Percentiles rank a stretch among this genome's conserved stretches.
Conservation (phyloP, 2,888 invertebrate genomes). For the Malthinus seriepunctatus region DNA sequence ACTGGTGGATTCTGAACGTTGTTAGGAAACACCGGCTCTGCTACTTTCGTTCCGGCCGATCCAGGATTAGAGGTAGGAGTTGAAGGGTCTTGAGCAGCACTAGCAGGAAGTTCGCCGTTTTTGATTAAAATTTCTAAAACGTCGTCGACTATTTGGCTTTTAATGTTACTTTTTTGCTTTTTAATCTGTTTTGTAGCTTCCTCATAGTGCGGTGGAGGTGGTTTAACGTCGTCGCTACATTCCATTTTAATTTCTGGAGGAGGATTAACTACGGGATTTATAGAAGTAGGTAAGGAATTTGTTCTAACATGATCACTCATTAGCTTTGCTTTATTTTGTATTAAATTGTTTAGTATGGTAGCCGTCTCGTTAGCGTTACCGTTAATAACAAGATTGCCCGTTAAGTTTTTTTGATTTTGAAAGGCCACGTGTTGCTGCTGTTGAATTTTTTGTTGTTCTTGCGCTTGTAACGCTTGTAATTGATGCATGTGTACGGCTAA, state of each 20-base stretch:
- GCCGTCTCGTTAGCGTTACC: conserved; percentile 58
- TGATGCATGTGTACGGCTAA: conserved; percentile 63
- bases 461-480: conserved; percentile 57
- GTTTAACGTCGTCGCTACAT: conserved; percentile 45
- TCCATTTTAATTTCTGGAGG: conserved; percentile 45
- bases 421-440: conserved; percentile 56
- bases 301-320: conserved; percentile 59
- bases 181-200: conserved; percentile 69
- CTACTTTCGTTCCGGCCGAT: conserved; percentile 49
- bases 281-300: conserved; percentile 64
- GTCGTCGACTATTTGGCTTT: conserved; percentile 87
- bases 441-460: conserved; percentile 56
- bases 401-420: conserved; percentile 53
- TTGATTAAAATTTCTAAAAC: conserved; percentile 92
- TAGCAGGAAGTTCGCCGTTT: conserved; percentile 89
- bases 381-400: conserved; percentile 64
- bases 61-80: conserved; percentile 63
- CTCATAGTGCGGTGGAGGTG: conserved; percentile 72
- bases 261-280: conserved; percentile 52
- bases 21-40: conserved; percentile 42
- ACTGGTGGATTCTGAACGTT: conserved; percentile 42
- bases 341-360: conserved; percentile 57
- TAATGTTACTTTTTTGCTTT: conserved; percentile 53
- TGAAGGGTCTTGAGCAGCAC: conserved; percentile 76
- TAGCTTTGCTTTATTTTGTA: conserved; percentile 56